These are phyloP conservation scores for Caenorhabditis macrosperma DNA, from an alignment of 2,888 invertebrate species.

Conservation along the genomic window DNA sequence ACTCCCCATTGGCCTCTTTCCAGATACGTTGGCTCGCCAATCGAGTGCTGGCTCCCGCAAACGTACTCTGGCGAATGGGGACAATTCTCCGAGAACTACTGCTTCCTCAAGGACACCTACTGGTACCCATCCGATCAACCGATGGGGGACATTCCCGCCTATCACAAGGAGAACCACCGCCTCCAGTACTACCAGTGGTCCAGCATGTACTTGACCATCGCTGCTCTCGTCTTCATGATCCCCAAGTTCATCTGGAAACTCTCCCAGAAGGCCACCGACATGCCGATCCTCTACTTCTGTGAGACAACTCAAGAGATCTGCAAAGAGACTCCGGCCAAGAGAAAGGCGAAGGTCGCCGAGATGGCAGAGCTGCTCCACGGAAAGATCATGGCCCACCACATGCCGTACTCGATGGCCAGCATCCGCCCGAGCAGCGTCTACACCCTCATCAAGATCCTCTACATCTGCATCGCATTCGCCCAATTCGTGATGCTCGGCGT, in stretches of 20 bases:
- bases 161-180: slow-evolving; percentile 10
- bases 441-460: slow-evolving; percentile 36
- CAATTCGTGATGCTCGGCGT: slow-evolving; percentile 77
- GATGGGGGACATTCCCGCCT: slow-evolving; percentile 56
- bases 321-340: background rate
- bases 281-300: slow-evolving; percentile 12
- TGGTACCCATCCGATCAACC: slow-evolving; percentile 64
- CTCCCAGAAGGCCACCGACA: background rate
- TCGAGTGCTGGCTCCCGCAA: slow-evolving; percentile 74
- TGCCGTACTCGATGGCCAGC: background rate
- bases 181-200: slow-evolving; percentile 72
- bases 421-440: slow-evolving; percentile 7
- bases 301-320: slow-evolving; percentile 4
- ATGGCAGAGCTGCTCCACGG: background rate
- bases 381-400: background rate
- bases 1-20: background rate
- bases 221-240: background rate
- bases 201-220: slow-evolving; percentile 12
- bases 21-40: slow-evolving; percentile 40
- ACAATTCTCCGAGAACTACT: slow-evolving; percentile 69
- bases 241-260: slow-evolving; percentile 18
- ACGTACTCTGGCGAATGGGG: slow-evolving; percentile 73
- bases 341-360: background rate
- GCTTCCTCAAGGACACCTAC: slow-evolving; percentile 65
- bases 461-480: slow-evolving; percentile 71